Conservation (phyloP, 2,113 vertebrate species). For the Spea bombifrons region DNA sequence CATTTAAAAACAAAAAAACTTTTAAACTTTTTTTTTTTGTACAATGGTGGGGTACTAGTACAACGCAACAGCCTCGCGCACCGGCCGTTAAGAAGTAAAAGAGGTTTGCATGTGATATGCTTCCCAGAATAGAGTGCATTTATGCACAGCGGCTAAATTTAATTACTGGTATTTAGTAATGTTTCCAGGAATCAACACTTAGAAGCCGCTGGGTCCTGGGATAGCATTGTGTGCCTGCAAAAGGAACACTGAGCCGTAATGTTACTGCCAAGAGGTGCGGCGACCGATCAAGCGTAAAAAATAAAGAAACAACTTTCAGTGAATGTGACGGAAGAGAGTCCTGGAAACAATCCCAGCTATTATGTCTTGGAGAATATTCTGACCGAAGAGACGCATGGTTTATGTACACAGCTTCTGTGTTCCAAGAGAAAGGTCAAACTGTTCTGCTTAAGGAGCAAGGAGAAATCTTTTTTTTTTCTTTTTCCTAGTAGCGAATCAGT, state of each 20-base stretch:
- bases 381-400: neutral
- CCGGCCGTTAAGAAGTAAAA: too few relatives aligned
- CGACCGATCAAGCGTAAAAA: neutral
- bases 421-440: conserved; percentile 34
- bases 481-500: conserved; percentile 38
- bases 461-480: conserved; percentile 23
- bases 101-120: too few relatives aligned
- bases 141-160: too few relatives aligned
- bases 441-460: conserved; percentile 37
- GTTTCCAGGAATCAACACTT: conserved; percentile 40
- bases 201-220: conserved; percentile 13
- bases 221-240: conserved; percentile 9
- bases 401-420: neutral
- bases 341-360: conserved; percentile 13
- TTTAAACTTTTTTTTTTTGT: neutral
- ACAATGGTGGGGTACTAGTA: too few relatives aligned
- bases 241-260: neutral
- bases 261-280: conserved; percentile 22
- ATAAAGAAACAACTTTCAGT: conserved; percentile 9
- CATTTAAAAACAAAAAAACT: neutral
- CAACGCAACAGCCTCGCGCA: too few relatives aligned
- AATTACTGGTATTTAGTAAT: conserved; percentile 7
- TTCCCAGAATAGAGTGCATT: too few relatives aligned
- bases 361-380: conserved; percentile 3
- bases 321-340: conserved; percentile 24